Percentiles rank a stretch among this genome's conserved stretches.
Evolutionary conservation across 1,140 invertebrate species (phyloP).

Genomic region (Aplysia californica): DNA sequence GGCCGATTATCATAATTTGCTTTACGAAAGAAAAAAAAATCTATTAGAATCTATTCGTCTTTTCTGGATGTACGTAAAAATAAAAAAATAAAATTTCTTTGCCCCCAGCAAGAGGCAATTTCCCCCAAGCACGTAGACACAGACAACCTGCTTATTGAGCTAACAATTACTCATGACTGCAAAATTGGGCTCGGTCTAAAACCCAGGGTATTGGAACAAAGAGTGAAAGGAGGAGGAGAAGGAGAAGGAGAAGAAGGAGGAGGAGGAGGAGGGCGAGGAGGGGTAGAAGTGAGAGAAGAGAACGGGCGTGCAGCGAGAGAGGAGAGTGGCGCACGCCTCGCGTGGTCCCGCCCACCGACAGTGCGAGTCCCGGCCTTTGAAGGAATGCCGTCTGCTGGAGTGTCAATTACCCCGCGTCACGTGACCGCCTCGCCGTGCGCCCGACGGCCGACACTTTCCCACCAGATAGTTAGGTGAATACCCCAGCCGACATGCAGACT

Average conservation of each 20-base stretch:
- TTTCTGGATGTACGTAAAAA: too few relatives aligned
- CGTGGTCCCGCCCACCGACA: constrained; percentile 10
- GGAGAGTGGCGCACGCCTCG: neutral
- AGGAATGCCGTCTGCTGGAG: constrained; percentile 29
- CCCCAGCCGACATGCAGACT: constrained; percentile 24
- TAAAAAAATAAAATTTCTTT: too few relatives aligned
- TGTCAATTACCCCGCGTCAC: constrained; percentile 29
- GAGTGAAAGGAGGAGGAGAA: neutral
- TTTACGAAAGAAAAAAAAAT: too few relatives aligned
- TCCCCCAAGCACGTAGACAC: too few relatives aligned
- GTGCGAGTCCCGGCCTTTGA: constrained; percentile 27
- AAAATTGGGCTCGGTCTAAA: too few relatives aligned
- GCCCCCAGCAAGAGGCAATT: too few relatives aligned
- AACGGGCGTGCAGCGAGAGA: neutral
- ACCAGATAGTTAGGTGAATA: too few relatives aligned
- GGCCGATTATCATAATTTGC: too few relatives aligned
- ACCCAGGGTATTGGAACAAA: too few relatives aligned
- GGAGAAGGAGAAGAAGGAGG: neutral
- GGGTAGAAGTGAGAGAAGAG: neutral
- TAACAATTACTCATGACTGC: too few relatives aligned
- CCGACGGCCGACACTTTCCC: neutral
- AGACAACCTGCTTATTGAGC: too few relatives aligned
- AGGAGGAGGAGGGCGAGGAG: neutral
- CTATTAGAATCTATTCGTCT: too few relatives aligned
- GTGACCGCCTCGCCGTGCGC: constrained; percentile 16